Evolutionary conservation across 2,113 vertebrate genomes (phyloP), one percentile per base, ranked within the genome.

Genomic region (Promerops cafer): DNA sequence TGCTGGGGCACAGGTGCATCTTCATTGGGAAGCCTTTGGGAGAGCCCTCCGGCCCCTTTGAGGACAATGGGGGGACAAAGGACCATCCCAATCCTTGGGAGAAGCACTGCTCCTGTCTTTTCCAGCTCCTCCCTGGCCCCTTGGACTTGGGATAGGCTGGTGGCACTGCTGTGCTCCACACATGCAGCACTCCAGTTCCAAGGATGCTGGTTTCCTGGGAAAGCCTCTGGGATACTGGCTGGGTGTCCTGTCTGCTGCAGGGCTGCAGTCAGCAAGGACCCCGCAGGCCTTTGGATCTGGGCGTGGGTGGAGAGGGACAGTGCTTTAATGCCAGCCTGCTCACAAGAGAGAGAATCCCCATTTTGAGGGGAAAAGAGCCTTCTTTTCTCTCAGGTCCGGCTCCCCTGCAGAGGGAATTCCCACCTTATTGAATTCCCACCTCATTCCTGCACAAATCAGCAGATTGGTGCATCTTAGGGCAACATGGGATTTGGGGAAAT

Each of bases 31-130:
- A 57, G 8, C 10, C 16, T 74, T 70, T 21, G 68, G 54, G 27
- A 92, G 63, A 75, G 23, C 8, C 24, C 31, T 35, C 3, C 0
- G 1, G 24, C 7, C 20, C n/a, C 17, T 77, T 5, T 50, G 66
- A 0, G 9, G 42, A 14, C 19, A 5, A 13, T 7, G 1, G 7
- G 76, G 64, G 53, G 6, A 9, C 17, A 22, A 13, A 17, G 37
- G 42, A 33, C 10, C 60, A 35, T 17, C 39, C 39, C 35, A 76
- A 6, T 9, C 47, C 40, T 31, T 69, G n/a, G 44, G 27, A 91
- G 72, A 72, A 74, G 45, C 24, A 16, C 64, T 61, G 45, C 15
- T 77, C 59, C 45, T 69, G 33, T 65, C 31, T 35, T 66, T 65
- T 64, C 83, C 63, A 76, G 63, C 30, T 76, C 8, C 6, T 66